These are phyloP conservation scores for Catostomus latipinnis DNA, from an alignment of 2,797 vertebrate genomes.

Conservation along the genomic window DNA sequence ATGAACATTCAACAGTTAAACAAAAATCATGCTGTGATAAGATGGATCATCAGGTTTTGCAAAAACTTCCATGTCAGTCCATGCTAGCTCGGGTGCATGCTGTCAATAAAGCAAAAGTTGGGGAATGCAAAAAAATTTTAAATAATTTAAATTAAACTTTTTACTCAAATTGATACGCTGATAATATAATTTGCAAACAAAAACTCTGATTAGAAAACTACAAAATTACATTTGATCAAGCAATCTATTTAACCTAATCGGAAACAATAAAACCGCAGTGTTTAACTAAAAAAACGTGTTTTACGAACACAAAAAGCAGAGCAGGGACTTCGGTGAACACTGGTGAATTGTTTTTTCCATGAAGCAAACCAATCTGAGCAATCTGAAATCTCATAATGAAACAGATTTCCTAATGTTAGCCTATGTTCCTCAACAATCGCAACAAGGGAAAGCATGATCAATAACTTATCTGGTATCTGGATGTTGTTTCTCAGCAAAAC, in stretches of 20 bases:
- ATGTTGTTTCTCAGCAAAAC: background rate
- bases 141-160: no score
- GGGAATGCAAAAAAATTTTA: no score
- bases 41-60: no score
- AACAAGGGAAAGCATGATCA: constrained; percentile 8
- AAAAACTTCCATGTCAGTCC: no score
- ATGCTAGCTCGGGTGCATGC: no score
- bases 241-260: background rate
- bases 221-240: background rate
- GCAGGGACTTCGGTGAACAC: background rate
- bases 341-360: background rate
- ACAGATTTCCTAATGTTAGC: background rate
- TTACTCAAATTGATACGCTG: no score
- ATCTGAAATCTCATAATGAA: background rate
- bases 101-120: no score
- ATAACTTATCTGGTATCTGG: background rate
- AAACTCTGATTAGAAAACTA: background rate
- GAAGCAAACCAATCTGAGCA: background rate
- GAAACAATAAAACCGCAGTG: background rate
- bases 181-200: no score
- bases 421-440: background rate
- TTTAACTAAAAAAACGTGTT: constrained; percentile 2
- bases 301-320: background rate
- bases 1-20: no score
- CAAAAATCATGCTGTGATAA: no score